Percentiles rank a stretch among this genome's conserved stretches.
Conservation (phyloP, 1,140 invertebrate species). For the Caerostris extrusa region DNA sequence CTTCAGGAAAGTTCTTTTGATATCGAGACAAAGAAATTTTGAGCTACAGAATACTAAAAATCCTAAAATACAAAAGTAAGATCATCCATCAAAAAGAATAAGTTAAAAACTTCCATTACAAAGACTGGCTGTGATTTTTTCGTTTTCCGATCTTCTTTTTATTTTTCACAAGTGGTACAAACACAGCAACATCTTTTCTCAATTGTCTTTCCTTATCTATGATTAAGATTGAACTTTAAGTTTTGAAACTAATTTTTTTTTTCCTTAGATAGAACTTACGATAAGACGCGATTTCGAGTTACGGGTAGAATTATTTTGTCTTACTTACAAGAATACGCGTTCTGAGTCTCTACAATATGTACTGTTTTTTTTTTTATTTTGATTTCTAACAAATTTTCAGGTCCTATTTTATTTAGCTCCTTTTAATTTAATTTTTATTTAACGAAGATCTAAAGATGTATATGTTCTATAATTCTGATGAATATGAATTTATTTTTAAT, state of each 20-base stretch:
- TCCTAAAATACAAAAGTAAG: slow-evolving; percentile 39
- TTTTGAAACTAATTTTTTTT: slow-evolving; percentile 6
- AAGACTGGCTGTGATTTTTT: neutral
- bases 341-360: neutral
- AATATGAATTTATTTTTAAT: no score
- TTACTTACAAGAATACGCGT: neutral
- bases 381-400: no score
- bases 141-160: neutral
- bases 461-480: no score
- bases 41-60: neutral
- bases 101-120: slow-evolving; percentile 38
- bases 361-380: neutral
- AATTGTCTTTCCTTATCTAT: slow-evolving; percentile 2
- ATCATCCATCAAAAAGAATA: slow-evolving; percentile 26
- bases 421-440: no score
- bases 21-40: slow-evolving; percentile 19
- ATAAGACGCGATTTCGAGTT: slow-evolving; percentile 39
- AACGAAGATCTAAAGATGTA: no score
- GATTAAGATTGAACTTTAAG: neutral
- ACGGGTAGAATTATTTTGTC: neutral
- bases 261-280: neutral
- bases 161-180: neutral
- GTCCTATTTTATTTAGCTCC: no score
- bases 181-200: neutral
- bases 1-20: slow-evolving; percentile 10